phyloP scores from a whole-genome alignment of 2,888 invertebrate species.

The Morpho helenor region DNA sequence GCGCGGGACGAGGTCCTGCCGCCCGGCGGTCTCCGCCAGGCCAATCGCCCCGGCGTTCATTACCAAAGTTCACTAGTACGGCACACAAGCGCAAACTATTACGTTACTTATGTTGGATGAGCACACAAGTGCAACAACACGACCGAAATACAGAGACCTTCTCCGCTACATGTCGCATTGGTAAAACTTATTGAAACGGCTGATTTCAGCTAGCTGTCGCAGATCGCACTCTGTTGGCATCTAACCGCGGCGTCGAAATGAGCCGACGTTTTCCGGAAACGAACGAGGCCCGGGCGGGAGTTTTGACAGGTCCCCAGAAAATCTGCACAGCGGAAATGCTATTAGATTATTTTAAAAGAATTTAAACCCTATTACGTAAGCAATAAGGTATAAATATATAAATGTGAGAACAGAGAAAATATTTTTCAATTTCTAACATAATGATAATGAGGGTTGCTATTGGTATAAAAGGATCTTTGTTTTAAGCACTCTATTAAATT shows the following conservation, averaged over 20 bases:
- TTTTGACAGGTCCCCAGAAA: slow-evolving; percentile 66
- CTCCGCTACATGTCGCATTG: slow-evolving; percentile 31
- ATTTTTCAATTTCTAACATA: slow-evolving; percentile 10
- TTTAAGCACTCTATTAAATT: slow-evolving; percentile 13
- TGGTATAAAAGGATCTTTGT: slow-evolving; percentile 18
- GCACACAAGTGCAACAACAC: slow-evolving; percentile 33
- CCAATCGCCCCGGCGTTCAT: slow-evolving; percentile 70
- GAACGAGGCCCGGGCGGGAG: slow-evolving; percentile 52
- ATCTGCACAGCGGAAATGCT: slow-evolving; percentile 58
- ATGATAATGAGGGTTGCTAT: slow-evolving; percentile 17
- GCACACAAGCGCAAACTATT: slow-evolving; percentile 46
- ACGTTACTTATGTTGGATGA: slow-evolving; percentile 14
- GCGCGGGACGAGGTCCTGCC: slow-evolving; percentile 33
- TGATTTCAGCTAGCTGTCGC: slow-evolving; percentile 29
- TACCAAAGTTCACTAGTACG: slow-evolving; percentile 78
- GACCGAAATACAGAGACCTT: slow-evolving; percentile 40
- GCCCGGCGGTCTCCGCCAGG: slow-evolving; percentile 43
- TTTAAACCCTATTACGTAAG: slow-evolving; percentile 6
- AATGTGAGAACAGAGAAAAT: not conserved
- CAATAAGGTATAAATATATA: not conserved
- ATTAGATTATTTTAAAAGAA: slow-evolving; percentile 15
- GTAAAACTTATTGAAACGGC: slow-evolving; percentile 18
- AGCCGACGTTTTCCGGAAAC: slow-evolving; percentile 57
- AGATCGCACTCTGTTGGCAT: slow-evolving; percentile 45
- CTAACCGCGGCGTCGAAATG: slow-evolving; percentile 45